phyloP scores from a whole-genome alignment of 1,140 invertebrate genomes.

The Zaprionus vittiger region DNA sequence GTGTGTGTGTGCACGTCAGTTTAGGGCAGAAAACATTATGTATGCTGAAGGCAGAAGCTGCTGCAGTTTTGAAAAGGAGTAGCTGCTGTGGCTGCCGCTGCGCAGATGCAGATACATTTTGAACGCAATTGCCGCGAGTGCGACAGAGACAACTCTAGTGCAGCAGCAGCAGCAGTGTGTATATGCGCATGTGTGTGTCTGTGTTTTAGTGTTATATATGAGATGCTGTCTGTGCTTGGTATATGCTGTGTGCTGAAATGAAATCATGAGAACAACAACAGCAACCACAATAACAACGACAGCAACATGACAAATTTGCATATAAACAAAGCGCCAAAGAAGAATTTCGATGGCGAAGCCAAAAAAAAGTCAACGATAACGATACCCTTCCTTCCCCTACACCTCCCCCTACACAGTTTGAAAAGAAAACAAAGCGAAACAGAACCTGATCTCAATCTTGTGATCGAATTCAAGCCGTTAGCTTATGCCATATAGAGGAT shows the following conservation, averaged over 20 bases:
- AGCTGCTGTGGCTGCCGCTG: slow-evolving; percentile 61
- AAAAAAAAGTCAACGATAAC: slow-evolving; percentile 27
- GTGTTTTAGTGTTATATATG: slow-evolving; percentile 47
- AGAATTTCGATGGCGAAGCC: slow-evolving; percentile 36
- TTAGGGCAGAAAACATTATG: slow-evolving; percentile 51
- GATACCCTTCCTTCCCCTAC: not conserved
- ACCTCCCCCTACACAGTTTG: not conserved
- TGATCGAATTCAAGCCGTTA: slow-evolving; percentile 39
- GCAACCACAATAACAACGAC: slow-evolving; percentile 42
- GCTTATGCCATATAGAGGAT: slow-evolving; percentile 25
- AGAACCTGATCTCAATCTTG: slow-evolving; percentile 52
- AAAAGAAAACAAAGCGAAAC: slow-evolving; percentile 47
- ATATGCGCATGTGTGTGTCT: not conserved
- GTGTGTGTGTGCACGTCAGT: slow-evolving; percentile 27
- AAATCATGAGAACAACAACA: slow-evolving; percentile 56
- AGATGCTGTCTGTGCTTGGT: slow-evolving; percentile 41
- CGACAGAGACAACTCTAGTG: slow-evolving; percentile 72
- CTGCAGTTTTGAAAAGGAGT: slow-evolving; percentile 77
- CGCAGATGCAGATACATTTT: slow-evolving; percentile 77
- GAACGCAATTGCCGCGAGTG: slow-evolving; percentile 67
- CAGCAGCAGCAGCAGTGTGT: not conserved
- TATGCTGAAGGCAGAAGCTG: slow-evolving; percentile 77
- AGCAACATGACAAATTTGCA: slow-evolving; percentile 71
- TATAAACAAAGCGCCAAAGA: slow-evolving; percentile 74
- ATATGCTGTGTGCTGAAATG: slow-evolving; percentile 62